A percentile compares a stretch with the other conserved stretches of the same genome.
These are phyloP conservation scores for Saimiri boliviensis DNA, from an alignment of 2,113 vertebrate genomes.

Conservation along the genomic window DNA sequence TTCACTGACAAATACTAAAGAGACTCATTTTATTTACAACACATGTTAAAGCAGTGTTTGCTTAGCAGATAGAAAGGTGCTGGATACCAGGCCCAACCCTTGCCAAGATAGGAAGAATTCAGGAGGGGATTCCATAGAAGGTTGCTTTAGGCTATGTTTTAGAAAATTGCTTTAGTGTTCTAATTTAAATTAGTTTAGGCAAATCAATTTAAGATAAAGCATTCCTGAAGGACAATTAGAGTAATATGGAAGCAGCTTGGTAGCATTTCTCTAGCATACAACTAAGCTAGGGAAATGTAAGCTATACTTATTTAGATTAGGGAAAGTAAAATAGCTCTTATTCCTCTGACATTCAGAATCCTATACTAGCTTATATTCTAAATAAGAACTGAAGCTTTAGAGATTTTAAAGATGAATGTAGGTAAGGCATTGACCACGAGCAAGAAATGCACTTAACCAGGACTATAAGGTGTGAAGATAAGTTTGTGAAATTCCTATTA, in stretches of 20 bases:
- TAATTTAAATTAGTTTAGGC: conserved; percentile 39
- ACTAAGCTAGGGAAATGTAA: conserved; percentile 11
- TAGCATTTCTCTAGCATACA: neutral
- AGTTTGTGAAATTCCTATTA: conserved; percentile 6
- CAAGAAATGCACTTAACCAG: neutral
- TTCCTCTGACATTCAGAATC: conserved; percentile 2
- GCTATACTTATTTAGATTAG: conserved; percentile 13
- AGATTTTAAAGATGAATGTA: conserved; percentile 27
- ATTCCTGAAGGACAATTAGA: conserved; percentile 25
- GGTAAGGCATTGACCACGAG: neutral
- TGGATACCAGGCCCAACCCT: neutral
- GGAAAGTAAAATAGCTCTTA: neutral
- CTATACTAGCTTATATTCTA: neutral
- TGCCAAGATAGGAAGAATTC: neutral
- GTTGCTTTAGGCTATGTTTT: conserved; percentile 18
- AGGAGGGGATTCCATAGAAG: neutral
- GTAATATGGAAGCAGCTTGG: conserved; percentile 1
- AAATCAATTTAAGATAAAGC: conserved; percentile 5
- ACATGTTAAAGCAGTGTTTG: neutral
- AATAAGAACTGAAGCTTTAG: neutral
- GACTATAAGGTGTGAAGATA: neutral
- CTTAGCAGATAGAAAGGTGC: neutral
- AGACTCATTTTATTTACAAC: conserved; percentile 18
- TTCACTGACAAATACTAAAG: neutral
- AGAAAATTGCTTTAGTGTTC: conserved; percentile 17